phyloP scores from a whole-genome alignment of 2,797 vertebrate genomes.

The Enteromius fasciolatus region DNA sequence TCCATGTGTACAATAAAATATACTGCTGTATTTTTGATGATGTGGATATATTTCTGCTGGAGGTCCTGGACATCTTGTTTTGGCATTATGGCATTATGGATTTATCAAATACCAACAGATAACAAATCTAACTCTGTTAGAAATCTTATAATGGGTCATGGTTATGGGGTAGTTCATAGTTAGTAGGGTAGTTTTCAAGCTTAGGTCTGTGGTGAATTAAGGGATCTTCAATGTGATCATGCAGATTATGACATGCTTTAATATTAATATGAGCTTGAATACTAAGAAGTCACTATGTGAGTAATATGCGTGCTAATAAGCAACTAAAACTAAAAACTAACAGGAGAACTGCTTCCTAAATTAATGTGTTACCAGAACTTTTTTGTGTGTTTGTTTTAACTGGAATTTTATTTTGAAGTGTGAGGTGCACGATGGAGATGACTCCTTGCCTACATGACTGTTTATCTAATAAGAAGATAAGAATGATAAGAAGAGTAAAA shows the following conservation, averaged over 20 bases:
- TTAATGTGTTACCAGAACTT: background rate
- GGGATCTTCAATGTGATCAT: background rate
- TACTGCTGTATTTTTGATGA: too few relatives aligned
- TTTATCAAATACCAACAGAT: too few relatives aligned
- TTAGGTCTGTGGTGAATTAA: background rate
- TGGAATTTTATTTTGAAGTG: background rate
- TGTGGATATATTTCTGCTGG: too few relatives aligned
- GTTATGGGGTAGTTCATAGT: background rate
- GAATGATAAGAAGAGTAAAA: conserved; percentile 1
- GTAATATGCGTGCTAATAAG: background rate
- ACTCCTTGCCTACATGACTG: background rate
- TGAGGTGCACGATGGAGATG: too few relatives aligned
- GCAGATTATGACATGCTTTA: background rate
- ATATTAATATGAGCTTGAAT: background rate
- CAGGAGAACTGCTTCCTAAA: background rate
- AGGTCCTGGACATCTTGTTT: too few relatives aligned
- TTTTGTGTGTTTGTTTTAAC: background rate
- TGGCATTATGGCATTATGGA: too few relatives aligned
- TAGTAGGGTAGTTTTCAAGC: background rate
- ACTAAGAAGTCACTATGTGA: background rate
- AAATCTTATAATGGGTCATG: too few relatives aligned
- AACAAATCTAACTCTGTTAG: too few relatives aligned
- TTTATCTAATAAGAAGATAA: background rate
- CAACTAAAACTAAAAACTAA: background rate
- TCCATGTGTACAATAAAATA: too few relatives aligned